Conservation (phyloP, 2,888 invertebrate species). For the Lacanobia wlatinum region DNA sequence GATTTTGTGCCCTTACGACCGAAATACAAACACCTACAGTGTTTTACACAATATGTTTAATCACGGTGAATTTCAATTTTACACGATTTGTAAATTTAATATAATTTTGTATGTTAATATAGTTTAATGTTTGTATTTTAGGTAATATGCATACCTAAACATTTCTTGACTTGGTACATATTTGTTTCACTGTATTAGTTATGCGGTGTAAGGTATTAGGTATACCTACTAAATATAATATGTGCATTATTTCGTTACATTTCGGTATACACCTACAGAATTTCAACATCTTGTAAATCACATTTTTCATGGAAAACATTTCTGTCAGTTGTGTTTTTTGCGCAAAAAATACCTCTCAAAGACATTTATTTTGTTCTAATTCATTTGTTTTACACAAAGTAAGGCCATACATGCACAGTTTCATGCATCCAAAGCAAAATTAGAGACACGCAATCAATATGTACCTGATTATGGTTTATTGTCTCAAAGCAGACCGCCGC, state of each 20-base stretch:
- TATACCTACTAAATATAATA: background rate
- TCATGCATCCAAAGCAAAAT: slow-evolving; percentile 23
- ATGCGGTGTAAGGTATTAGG: background rate
- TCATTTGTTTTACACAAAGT: background rate
- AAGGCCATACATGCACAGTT: background rate
- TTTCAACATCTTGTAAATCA: background rate
- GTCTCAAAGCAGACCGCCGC: slow-evolving; percentile 41
- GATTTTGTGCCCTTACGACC: slow-evolving; percentile 69
- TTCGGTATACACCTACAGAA: background rate
- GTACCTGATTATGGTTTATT: slow-evolving; percentile 55
- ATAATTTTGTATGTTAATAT: slow-evolving; percentile 48
- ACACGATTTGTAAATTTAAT: slow-evolving; percentile 56
- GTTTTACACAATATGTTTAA: slow-evolving; percentile 56
- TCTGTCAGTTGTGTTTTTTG: background rate
- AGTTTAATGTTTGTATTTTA: slow-evolving; percentile 41
- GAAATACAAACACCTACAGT: slow-evolving; percentile 42
- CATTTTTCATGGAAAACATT: background rate
- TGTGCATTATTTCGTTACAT: background rate
- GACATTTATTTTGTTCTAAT: background rate
- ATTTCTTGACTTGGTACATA: slow-evolving; percentile 23
- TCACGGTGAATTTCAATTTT: slow-evolving; percentile 50
- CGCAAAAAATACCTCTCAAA: background rate
- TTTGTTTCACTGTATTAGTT: slow-evolving; percentile 22
- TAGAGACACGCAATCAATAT: slow-evolving; percentile 55
- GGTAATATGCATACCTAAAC: slow-evolving; percentile 34